Base-by-base conservation (phyloP, 2,797 vertebrate genomes). In the Lepidocolaptes lacrymiger region DNA sequence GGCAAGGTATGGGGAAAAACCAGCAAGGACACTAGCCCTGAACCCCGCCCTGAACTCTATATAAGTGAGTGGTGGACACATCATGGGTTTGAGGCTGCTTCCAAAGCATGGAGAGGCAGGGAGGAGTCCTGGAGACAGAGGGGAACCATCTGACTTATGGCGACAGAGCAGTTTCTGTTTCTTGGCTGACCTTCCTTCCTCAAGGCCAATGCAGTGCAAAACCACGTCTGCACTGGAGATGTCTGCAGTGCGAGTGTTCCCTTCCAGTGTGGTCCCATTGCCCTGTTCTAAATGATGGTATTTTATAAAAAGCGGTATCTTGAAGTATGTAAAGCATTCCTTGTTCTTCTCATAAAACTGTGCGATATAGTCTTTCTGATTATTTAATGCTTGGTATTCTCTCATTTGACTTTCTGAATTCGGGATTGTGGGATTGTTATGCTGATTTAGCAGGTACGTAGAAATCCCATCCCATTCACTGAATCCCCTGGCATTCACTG, bases 291-390 rank as follows among this genome's bases (percentile, higher is more conserved):
- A 85, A 54, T 89, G 44, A 21, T 81, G 92, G 86, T 94, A 77
- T 73, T 96, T 96, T 94, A 82, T 92, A 93, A 93, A 71, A 55
- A 79, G 68, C 81, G 56, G 85, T 63, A 92, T 89, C 93, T 72
- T 89, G 69, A 87, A 80, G 83, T 79, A 90, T 96, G 66, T 78
- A 94, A 97, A 97, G 91, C 97, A 97, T 98, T 98, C 97, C 96
- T 97, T 93, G 79, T 96, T 97, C 95, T 95, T 91, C 80, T 94
- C n/a, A 26, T 94, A 88, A 83, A 96, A 96, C 97, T 97, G 96
- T 24, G 49, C 87, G 27, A 93, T 93, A 86, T 96, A 94, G 90
- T 95, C 81, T 96, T 96, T 96, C 84, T 84, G 95, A 80, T 64
- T 95, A 73, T 77, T 77, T 85, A 80, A 95, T 88, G 68, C 77